These are phyloP conservation scores for Aldabrachelys gigantea DNA, from an alignment of 2,113 vertebrate species.

Conservation along the genomic window DNA sequence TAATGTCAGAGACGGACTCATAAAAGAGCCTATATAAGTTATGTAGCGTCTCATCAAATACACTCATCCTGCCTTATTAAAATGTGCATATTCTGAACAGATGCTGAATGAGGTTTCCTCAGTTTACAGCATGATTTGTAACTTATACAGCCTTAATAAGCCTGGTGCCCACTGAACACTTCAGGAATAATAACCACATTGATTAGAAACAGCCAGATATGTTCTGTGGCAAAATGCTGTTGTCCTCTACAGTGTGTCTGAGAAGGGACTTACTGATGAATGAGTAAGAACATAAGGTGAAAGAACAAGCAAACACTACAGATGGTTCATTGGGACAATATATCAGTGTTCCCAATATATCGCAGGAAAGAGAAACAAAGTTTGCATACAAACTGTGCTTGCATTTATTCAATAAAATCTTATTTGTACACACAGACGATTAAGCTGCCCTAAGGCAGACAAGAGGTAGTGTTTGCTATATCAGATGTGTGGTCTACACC, in stretches of 20 bases:
- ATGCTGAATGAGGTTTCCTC: not conserved
- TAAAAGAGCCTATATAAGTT: constrained; percentile 24
- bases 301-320: not conserved
- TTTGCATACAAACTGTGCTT: not conserved
- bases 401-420: not conserved
- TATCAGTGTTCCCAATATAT: not conserved
- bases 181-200: not conserved
- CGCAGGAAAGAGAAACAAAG: not conserved
- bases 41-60: not conserved
- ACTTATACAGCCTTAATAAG: not conserved
- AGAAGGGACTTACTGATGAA: not conserved
- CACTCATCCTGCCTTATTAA: not conserved
- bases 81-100: not conserved
- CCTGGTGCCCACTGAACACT: not conserved
- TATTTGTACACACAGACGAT: constrained; percentile 55
- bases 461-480: constrained; percentile 31
- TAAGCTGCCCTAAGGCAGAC: constrained; percentile 44
- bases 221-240: not conserved
- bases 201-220: not conserved
- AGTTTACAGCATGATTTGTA: not conserved
- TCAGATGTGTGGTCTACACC: not conserved
- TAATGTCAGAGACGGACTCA: constrained; percentile 39
- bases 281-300: not conserved
- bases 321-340: constrained; percentile 3
- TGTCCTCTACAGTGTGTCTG: not conserved